Conservation (phyloP, 1,140 invertebrate species). For the Brachionus plicatilis region DNA sequence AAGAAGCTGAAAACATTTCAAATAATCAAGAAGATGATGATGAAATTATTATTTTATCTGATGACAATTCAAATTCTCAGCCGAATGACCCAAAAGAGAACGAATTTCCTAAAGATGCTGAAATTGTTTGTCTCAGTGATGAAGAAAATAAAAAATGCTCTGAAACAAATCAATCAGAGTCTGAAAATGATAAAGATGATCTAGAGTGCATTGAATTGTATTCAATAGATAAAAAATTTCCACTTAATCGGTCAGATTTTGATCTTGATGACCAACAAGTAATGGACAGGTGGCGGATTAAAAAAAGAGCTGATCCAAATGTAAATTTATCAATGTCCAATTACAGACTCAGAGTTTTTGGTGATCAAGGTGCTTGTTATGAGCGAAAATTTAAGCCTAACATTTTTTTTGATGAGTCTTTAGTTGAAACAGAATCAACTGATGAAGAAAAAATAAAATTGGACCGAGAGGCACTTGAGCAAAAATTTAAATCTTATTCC, state of each 20-base stretch:
- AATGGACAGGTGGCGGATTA: background rate
- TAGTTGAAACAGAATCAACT: background rate
- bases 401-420: background rate
- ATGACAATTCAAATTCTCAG: background rate
- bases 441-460: background rate
- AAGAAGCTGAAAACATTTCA: background rate
- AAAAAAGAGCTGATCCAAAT: conserved; percentile 1
- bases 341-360: background rate
- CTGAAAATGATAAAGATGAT: background rate
- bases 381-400: conserved; percentile 2
- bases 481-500: background rate
- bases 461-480: background rate
- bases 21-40: background rate
- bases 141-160: background rate
- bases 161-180: background rate
- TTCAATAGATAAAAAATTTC: background rate
- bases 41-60: background rate
- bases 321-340: background rate
- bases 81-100: background rate
- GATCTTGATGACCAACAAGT: background rate
- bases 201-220: background rate
- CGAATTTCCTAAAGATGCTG: background rate
- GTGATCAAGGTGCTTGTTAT: background rate
- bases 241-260: background rate
- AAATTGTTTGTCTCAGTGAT: background rate